These are phyloP conservation scores for Apodemus sylvaticus DNA, from an alignment of 2,113 vertebrate genomes.

Conservation along the genomic window DNA sequence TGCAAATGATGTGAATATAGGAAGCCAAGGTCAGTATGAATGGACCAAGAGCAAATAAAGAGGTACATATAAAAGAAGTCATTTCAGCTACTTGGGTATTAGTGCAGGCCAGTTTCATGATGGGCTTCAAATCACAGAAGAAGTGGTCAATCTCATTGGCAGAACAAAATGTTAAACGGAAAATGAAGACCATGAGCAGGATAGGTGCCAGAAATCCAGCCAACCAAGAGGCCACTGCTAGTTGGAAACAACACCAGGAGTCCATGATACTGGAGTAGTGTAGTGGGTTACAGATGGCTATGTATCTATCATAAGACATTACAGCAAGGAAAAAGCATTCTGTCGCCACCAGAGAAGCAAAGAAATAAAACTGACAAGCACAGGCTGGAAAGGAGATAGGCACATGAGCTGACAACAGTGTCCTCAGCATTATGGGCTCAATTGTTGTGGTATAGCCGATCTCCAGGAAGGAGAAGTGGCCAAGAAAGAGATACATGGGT, in stretches of 20 bases:
- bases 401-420: slow-evolving; percentile 48
- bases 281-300: slow-evolving; percentile 62
- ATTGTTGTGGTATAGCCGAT: slow-evolving; percentile 51
- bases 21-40: slow-evolving; percentile 62
- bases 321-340: slow-evolving; percentile 64
- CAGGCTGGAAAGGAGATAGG: slow-evolving; percentile 59
- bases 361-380: slow-evolving; percentile 67
- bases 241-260: slow-evolving; percentile 40
- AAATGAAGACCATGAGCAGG: slow-evolving; percentile 48
- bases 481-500: slow-evolving; percentile 68
- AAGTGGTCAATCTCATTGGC: slow-evolving; percentile 65
- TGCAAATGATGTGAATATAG: slow-evolving; percentile 45
- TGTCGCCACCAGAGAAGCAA: slow-evolving; percentile 35
- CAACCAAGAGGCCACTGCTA: slow-evolving; percentile 53
- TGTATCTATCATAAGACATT: slow-evolving; percentile 57
- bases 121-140: slow-evolving; percentile 72
- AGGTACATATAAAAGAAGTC: slow-evolving; percentile 56
- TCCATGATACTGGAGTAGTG: slow-evolving; percentile 54
- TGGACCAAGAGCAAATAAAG: slow-evolving; percentile 51
- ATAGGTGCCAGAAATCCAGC: slow-evolving; percentile 59
- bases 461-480: slow-evolving; percentile 67
- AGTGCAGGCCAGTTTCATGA: slow-evolving; percentile 62
- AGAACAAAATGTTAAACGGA: slow-evolving; percentile 56
- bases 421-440: slow-evolving; percentile 43
- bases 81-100: slow-evolving; percentile 51